These are phyloP conservation scores for Sphaerodactylus townsendi DNA, from an alignment of 2,113 vertebrate genomes.

Conservation along the genomic window DNA sequence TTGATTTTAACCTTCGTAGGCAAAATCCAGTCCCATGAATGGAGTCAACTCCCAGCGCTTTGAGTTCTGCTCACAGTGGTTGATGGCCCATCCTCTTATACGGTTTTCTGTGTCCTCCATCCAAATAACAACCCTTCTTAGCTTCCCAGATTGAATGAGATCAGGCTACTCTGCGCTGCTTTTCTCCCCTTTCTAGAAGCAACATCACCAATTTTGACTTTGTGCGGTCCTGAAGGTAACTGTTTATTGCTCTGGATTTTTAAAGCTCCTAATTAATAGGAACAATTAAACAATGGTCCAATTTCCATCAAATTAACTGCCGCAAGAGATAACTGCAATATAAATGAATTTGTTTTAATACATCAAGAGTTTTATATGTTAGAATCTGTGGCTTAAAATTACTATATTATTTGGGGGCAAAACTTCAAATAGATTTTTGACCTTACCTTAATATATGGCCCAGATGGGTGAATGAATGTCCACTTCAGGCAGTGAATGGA, in stretches of 20 bases:
- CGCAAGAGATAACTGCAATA: conserved; percentile 69
- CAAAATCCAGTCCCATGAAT: too few relatives aligned
- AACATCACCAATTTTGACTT: conserved; percentile 69
- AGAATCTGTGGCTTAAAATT: conserved; percentile 27
- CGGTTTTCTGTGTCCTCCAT: too few relatives aligned
- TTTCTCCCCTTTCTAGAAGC: conserved; percentile 4
- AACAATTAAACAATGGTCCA: conserved; percentile 86
- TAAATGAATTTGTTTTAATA: conserved; percentile 75
- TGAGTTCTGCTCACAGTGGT: too few relatives aligned
- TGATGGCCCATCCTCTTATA: too few relatives aligned
- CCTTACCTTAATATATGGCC: background rate
- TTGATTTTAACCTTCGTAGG: too few relatives aligned
- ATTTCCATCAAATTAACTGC: conserved; percentile 79
- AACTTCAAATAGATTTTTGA: conserved; percentile 10
- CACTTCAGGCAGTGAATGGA: background rate
- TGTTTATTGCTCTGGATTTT: conserved; percentile 86
- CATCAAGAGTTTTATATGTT: conserved; percentile 38
- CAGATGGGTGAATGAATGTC: background rate
- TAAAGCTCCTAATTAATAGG: conserved; percentile 82
- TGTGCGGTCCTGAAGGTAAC: conserved; percentile 82
- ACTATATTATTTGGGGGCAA: conserved; percentile 32
- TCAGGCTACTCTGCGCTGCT: too few relatives aligned
- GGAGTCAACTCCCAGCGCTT: too few relatives aligned
- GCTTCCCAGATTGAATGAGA: too few relatives aligned
- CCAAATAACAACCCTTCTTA: too few relatives aligned